These are phyloP conservation scores for Gambusia holbrooki DNA, from an alignment of 2,113 vertebrate species.

Conservation along the genomic window DNA sequence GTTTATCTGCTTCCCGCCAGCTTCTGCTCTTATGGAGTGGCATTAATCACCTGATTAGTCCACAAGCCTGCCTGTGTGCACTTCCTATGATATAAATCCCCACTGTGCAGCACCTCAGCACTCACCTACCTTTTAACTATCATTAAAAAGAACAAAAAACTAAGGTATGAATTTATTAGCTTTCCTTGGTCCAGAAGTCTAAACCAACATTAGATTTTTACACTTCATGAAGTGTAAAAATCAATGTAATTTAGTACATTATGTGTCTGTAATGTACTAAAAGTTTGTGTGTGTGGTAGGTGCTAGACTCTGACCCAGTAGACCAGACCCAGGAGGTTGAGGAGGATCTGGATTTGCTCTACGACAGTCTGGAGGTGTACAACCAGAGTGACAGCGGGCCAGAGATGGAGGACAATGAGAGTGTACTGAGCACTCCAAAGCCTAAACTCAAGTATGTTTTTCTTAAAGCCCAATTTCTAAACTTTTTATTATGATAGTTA, in stretches of 20 bases:
- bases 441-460: conserved; percentile 81
- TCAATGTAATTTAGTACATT: no score
- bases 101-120: conserved; percentile 48
- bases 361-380: conserved; percentile 82
- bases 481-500: neutral
- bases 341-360: conserved; percentile 82
- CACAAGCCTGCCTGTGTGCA: conserved; percentile 49
- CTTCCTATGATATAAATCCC: conserved; percentile 62
- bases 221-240: neutral
- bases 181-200: conserved; percentile 35
- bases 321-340: conserved; percentile 84
- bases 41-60: conserved; percentile 79
- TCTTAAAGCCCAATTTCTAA: neutral
- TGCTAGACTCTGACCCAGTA: conserved; percentile 84
- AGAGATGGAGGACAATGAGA: conserved; percentile 84
- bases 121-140: conserved; percentile 60
- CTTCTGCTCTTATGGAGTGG: conserved; percentile 71
- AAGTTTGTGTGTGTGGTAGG: conserved; percentile 52
- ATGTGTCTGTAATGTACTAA: conserved; percentile 19
- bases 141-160: neutral
- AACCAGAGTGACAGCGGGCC: conserved; percentile 85
- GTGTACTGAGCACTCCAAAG: conserved; percentile 82
- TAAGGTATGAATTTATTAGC: conserved; percentile 39
- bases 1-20: conserved; percentile 73
- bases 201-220: conserved; percentile 26